Percentiles rank a stretch among this genome's conserved stretches.
phyloP scores from a whole-genome alignment of 1,140 invertebrate species.

The Frieseomelitta varia region DNA sequence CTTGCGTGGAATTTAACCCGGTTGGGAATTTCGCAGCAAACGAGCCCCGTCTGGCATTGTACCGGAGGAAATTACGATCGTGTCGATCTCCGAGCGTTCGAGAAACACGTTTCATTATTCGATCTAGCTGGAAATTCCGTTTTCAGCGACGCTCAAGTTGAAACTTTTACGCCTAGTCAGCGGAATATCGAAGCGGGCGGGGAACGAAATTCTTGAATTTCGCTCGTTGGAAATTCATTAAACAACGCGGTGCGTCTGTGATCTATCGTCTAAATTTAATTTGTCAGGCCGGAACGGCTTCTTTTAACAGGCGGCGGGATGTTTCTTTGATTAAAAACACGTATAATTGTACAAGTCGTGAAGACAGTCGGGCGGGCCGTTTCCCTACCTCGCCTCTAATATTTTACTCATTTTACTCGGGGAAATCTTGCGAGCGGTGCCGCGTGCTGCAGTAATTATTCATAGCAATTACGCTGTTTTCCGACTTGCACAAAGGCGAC shows the following conservation, averaged over 20 bases:
- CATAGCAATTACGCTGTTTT: constrained; percentile 57
- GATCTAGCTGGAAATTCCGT: not conserved
- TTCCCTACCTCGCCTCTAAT: constrained; percentile 17
- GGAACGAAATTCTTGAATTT: not conserved
- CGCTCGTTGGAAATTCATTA: not conserved
- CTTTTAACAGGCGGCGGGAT: too few species aligned
- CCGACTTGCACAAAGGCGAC: constrained; percentile 48
- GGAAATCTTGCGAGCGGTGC: constrained; percentile 39
- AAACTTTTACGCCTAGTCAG: not conserved
- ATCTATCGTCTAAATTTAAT: not conserved
- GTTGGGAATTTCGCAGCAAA: constrained; percentile 13
- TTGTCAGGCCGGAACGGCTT: not conserved
- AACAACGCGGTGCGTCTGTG: too few species aligned
- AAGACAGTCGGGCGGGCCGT: not conserved
- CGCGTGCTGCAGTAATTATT: constrained; percentile 50
- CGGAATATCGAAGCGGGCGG: not conserved
- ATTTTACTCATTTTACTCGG: constrained; percentile 55
- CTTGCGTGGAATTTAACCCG: constrained; percentile 21
- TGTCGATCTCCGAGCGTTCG: not conserved
- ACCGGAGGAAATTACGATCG: constrained; percentile 3
- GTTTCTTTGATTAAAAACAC: constrained; percentile 37
- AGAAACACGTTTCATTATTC: not conserved
- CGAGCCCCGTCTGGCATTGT: not conserved
- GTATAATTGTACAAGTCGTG: constrained; percentile 51
- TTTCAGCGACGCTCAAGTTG: not conserved